Evolutionary conservation across 2,113 vertebrate species (phyloP), one percentile per base, ranked within the genome.

Genomic region (Poecile atricapillus): DNA sequence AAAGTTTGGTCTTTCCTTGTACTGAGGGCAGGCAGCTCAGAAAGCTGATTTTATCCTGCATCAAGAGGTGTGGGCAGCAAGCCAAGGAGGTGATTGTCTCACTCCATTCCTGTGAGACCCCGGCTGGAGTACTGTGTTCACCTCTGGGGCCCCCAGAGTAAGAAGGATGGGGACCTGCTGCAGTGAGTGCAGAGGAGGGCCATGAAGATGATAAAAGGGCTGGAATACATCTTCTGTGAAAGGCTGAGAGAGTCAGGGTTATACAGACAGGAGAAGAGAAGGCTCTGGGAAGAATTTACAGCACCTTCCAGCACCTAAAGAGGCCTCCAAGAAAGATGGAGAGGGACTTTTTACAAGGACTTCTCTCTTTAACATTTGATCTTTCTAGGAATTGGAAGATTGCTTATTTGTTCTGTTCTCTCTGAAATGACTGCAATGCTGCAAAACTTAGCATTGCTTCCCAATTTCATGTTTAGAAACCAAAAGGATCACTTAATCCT

Each of bases 51-150:
- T 2, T 10, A n/a, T 74, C 17, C 39, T 75, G 13, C 10, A 30
- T 11, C 31, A 46, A 64, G 21, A 33, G 27, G 1, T 0, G 0
- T 23, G 35, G 4, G n/a, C 21, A 89, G 27, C 3, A 44, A 22
- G 43, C 25, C 2, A 13, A 60, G 25, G 33, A n/a, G 25, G 2
- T 18, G 31, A 59, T 53, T 41, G 5, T 37, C 3, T 37, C 28
- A 8, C 3, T 69, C 13, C 5, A 9, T 18, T 58, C 17, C 25
- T 1, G 3, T 39, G 30, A 85, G 18, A 39, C 11, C 8, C 2
- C 28, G 39, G 5, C 18, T 52, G 43, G 10, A 81, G 19, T 37
- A 4, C 8, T 53, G 5, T 11, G 5, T 2, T 37, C 9, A 11
- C 23, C 19, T 39, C 43, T 49, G 21, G 2, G 6, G 2, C 4